Evolutionary conservation across 2,888 invertebrate species (phyloP).

Genomic region (Microdon myrmicae): DNA sequence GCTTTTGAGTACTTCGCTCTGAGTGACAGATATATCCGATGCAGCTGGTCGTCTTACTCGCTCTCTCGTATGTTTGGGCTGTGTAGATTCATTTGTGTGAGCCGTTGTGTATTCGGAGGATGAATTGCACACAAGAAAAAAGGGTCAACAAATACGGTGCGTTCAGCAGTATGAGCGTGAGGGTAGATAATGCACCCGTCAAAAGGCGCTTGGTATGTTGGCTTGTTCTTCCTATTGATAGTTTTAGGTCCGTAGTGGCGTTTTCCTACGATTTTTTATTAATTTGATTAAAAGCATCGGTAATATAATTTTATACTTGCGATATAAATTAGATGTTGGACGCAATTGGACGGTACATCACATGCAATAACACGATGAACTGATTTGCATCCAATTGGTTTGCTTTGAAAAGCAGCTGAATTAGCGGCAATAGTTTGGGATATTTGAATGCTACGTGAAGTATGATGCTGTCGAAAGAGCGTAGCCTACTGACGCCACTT

Average conservation of each 20-base stretch:
- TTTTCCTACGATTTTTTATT: slow-evolving; percentile 35
- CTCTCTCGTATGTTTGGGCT: slow-evolving; percentile 8
- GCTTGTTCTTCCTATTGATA: too few relatives aligned
- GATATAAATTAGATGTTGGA: too few relatives aligned
- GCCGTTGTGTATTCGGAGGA: slow-evolving; percentile 5
- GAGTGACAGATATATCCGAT: background rate
- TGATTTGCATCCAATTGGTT: too few relatives aligned
- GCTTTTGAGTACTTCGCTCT: slow-evolving; percentile 32
- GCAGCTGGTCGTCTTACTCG: slow-evolving; percentile 30
- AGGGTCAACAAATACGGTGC: background rate
- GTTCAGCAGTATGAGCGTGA: background rate
- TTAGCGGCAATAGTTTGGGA: slow-evolving; percentile 26
- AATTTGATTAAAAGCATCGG: slow-evolving; percentile 36
- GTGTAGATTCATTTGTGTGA: slow-evolving; percentile 29
- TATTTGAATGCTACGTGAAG: slow-evolving; percentile 41
- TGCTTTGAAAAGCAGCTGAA: slow-evolving; percentile 32
- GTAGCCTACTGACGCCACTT: too few relatives aligned
- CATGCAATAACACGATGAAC: too few relatives aligned
- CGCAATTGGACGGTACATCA: too few relatives aligned
- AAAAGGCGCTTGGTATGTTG: slow-evolving; percentile 29
- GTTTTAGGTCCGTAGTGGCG: too few relatives aligned
- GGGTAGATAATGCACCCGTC: slow-evolving; percentile 30
- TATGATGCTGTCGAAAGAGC: slow-evolving; percentile 35
- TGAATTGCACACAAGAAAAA: background rate
- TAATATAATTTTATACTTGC: too few relatives aligned